These are phyloP conservation scores for Nemopilema nomurai DNA, from an alignment of 30 jellyfish, hydroid and myxozoan genomes.

Conservation along the genomic window DNA sequence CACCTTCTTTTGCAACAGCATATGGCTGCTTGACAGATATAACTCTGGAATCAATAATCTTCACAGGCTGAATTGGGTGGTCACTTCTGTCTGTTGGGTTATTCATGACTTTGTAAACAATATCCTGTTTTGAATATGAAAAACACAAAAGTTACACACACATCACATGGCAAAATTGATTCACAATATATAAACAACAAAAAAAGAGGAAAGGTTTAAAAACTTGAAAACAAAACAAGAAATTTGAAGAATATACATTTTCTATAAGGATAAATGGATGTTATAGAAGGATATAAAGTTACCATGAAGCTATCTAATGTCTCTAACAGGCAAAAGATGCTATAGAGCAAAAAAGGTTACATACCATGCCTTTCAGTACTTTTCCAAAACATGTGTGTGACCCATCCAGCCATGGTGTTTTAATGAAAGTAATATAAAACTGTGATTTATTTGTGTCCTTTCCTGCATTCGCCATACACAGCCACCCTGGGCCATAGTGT, in stretches of 20 bases:
- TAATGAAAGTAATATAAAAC: conserved; percentile 78
- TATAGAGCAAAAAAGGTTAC: background rate
- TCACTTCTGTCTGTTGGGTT: conserved; percentile 70
- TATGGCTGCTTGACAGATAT: conserved; percentile 76
- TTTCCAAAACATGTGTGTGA: conserved; percentile 91
- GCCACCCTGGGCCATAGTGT: conserved; percentile 94
- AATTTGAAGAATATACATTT: too few species aligned
- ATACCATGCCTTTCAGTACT: conserved; percentile 90
- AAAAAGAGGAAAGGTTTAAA: too few species aligned
- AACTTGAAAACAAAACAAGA: too few species aligned
- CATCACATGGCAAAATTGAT: too few species aligned
- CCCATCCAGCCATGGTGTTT: conserved; percentile 86
- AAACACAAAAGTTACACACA: too few species aligned
- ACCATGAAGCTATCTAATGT: too few species aligned
- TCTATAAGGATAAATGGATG: too few species aligned
- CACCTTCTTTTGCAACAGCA: conserved; percentile 70
- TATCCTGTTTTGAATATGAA: too few species aligned
- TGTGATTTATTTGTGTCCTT: conserved; percentile 93
- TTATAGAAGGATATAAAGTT: too few species aligned
- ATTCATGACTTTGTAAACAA: conserved; percentile 71
- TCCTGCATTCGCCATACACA: conserved; percentile 97
- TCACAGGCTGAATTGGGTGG: conserved; percentile 68
- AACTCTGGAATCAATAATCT: conserved; percentile 72
- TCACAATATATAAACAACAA: too few species aligned
- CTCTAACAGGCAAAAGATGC: background rate